These are phyloP conservation scores for Aix galericulata DNA, from an alignment of 2,113 vertebrate species.

Conservation along the genomic window DNA sequence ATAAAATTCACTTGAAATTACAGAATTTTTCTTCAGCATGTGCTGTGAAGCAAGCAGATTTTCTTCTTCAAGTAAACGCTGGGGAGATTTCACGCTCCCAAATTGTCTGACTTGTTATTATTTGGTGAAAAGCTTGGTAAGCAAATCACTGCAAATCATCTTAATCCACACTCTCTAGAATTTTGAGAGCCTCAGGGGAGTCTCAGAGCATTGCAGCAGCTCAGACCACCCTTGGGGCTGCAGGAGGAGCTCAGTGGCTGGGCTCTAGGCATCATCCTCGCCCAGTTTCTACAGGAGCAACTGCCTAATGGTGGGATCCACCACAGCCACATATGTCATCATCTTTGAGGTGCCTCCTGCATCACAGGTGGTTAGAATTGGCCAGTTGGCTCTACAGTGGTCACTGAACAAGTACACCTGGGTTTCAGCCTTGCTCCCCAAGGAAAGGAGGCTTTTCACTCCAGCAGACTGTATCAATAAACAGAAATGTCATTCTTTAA, in stretches of 20 bases:
- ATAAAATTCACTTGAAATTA: background rate
- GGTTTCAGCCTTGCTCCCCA: background rate
- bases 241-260: background rate
- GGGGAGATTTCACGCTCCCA: background rate
- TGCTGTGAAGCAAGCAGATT: background rate
- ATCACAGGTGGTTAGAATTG: background rate
- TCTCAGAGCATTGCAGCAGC: background rate
- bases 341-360: background rate
- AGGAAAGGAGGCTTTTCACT: background rate
- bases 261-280: background rate
- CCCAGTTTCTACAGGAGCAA: background rate
- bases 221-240: rapidly evolving
- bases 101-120: background rate
- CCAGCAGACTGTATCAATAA: background rate
- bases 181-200: background rate
- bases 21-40: background rate
- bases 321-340: background rate
- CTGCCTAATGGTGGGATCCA: background rate
- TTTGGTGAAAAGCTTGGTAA: background rate
- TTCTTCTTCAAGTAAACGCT: background rate
- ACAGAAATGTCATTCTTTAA: background rate
- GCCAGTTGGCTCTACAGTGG: background rate
- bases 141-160: background rate
- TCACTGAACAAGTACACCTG: background rate
- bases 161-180: background rate